Conservation (phyloP, 2,888 invertebrate genomes). For the Lottia gigantea region DNA sequence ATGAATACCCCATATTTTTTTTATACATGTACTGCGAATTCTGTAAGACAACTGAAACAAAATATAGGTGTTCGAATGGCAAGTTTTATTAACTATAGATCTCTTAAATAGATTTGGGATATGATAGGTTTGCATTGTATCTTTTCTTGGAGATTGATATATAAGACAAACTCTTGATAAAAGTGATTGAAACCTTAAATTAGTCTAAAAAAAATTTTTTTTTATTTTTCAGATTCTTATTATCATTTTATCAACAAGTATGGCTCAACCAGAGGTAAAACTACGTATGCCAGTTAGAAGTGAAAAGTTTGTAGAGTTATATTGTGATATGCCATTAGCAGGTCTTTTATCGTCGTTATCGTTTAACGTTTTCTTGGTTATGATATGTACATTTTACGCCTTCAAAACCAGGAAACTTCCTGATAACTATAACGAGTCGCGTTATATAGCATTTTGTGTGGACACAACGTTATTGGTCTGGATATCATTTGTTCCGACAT, state of each 20-base stretch:
- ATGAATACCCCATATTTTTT: too few relatives aligned
- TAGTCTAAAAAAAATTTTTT: not conserved
- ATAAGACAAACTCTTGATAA: too few relatives aligned
- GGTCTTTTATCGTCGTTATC: constrained; percentile 46
- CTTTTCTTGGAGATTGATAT: too few relatives aligned
- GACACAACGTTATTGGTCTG: constrained; percentile 50
- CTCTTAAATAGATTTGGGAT: too few relatives aligned
- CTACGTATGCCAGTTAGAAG: constrained; percentile 45
- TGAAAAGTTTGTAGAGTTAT: constrained; percentile 45
- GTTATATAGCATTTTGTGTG: constrained; percentile 55
- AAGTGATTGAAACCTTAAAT: too few relatives aligned
- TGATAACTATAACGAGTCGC: constrained; percentile 61
- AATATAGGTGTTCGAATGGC: too few relatives aligned
- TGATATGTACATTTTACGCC: constrained; percentile 52
- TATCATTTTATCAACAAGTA: constrained; percentile 35
- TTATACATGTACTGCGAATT: too few relatives aligned
- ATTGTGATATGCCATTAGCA: constrained; percentile 43
- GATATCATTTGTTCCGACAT: constrained; percentile 49
- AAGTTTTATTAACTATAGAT: too few relatives aligned
- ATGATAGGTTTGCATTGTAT: too few relatives aligned
- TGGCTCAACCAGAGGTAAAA: constrained; percentile 37
- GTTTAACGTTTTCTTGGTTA: constrained; percentile 48
- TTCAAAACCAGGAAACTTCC: constrained; percentile 58
- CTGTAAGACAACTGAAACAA: too few relatives aligned
- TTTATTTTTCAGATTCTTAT: constrained; percentile 37